Evolutionary conservation across 2,113 vertebrate genomes (phyloP), one percentile per base, ranked within the genome.

Genomic region (Oenanthe melanoleuca): DNA sequence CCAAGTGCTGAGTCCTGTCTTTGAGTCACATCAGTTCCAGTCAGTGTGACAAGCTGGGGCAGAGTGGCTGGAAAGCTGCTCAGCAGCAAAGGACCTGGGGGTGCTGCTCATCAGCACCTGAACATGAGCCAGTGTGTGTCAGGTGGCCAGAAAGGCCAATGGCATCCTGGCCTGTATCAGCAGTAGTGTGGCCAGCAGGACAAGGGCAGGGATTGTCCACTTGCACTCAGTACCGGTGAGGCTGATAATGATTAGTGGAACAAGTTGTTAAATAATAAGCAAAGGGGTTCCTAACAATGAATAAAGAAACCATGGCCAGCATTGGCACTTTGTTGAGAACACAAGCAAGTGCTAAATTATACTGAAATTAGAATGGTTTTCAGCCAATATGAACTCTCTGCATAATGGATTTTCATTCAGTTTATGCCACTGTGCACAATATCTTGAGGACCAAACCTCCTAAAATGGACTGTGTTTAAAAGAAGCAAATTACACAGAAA

Each of bases 1-100:
- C 23, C 0, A 11, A 24, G 17, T 44, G 52, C 2, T 0, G 0
- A 18, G 11, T 69, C 11, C 61, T 49, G 52, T 20, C 4, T 2
- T 18, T 33, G 8, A 2, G 16, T n/a, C 57, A 11, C 57, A 55
- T 37, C 40, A 29, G 22, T 8, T 9, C 15, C 28, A 44, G 15
- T 4, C 53, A 38, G 28, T 38, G 24, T 23, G 13, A 2, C 23
- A 38, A 45, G 37, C 28, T 52, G 60, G n/a, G 69, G 8, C 33
- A 45, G 49, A 31, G 45, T 52, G 52, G 0, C 69, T 66, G 45
- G 23, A 60, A 66, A 60, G 6, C 45, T 81, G 16, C 15, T 1
- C 2, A 1, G 11, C 1, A 3, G 15, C 24, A n/a, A 52, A 45
- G 33, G 15, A 11, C 11, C 60, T 24, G 10, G 10, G 12, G 1